These are phyloP conservation scores for Plutomurus gul DNA, from an alignment of 1,140 invertebrate species.

Conservation along the genomic window DNA sequence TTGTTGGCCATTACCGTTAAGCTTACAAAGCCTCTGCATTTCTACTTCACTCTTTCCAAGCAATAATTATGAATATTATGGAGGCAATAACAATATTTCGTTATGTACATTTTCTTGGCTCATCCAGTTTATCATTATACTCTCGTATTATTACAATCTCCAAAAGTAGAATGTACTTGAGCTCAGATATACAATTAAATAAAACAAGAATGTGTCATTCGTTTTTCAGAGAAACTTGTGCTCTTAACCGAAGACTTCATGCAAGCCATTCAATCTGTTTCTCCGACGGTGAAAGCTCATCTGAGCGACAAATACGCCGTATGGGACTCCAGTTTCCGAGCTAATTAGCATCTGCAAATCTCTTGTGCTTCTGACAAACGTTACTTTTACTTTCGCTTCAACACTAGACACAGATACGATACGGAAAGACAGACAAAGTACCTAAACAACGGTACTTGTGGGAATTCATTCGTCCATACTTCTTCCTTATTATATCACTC, in stretches of 20 bases:
- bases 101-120: neutral
- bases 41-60: neutral
- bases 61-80: neutral
- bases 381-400: neutral
- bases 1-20: neutral
- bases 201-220: neutral
- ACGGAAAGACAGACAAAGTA: no score
- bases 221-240: slow-evolving; percentile 37
- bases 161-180: no score
- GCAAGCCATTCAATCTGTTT: slow-evolving; percentile 3
- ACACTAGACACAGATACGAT: no score
- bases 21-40: neutral
- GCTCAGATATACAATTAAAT: neutral
- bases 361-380: neutral
- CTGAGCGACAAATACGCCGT: slow-evolving; percentile 39
- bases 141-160: no score
- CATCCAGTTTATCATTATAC: neutral
- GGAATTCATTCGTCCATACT: no score
- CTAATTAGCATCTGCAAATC: slow-evolving; percentile 7
- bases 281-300: slow-evolving; percentile 38
- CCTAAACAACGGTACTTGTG: no score
- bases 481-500: no score
- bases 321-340: slow-evolving; percentile 34
- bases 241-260: slow-evolving; percentile 38
- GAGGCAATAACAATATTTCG: neutral